A percentile compares a stretch with the other conserved stretches of the same genome.
phyloP scores from a whole-genome alignment of 2,113 vertebrate species.

The Eurypyga helias region DNA sequence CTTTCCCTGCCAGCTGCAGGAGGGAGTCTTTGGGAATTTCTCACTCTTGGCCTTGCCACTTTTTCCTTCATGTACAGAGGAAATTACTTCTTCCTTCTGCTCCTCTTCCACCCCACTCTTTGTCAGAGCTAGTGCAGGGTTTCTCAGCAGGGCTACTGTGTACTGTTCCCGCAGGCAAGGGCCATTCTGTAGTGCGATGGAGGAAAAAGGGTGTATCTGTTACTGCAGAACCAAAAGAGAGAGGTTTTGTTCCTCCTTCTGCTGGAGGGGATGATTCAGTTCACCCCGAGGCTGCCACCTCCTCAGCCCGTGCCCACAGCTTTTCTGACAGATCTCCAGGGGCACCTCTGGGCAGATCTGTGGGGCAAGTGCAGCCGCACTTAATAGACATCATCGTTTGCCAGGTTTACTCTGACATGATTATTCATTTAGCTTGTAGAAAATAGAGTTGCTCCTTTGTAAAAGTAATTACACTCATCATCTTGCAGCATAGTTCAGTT shows the following conservation, averaged over 20 bases:
- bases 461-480: not conserved
- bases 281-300: not conserved
- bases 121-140: accelerated
- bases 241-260: not conserved
- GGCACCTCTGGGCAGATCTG: not conserved
- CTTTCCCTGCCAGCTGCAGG: not conserved
- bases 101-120: accelerated
- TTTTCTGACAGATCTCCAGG: not conserved
- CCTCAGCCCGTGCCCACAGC: not conserved
- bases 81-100: not conserved
- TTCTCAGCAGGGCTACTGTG: not conserved
- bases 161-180: not conserved
- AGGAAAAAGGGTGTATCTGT: not conserved
- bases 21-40: not conserved
- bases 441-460: not conserved
- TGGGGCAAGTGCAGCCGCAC: not conserved
- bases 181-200: accelerated
- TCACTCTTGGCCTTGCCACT: not conserved
- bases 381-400: not conserved
- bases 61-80: not conserved
- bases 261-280: not conserved
- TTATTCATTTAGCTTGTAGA: not conserved
- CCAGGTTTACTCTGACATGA: not conserved
- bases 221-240: not conserved
- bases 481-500: not conserved